These are phyloP conservation scores for Ostrea denselamellosa DNA, from an alignment of 1,140 invertebrate genomes.

Conservation along the genomic window DNA sequence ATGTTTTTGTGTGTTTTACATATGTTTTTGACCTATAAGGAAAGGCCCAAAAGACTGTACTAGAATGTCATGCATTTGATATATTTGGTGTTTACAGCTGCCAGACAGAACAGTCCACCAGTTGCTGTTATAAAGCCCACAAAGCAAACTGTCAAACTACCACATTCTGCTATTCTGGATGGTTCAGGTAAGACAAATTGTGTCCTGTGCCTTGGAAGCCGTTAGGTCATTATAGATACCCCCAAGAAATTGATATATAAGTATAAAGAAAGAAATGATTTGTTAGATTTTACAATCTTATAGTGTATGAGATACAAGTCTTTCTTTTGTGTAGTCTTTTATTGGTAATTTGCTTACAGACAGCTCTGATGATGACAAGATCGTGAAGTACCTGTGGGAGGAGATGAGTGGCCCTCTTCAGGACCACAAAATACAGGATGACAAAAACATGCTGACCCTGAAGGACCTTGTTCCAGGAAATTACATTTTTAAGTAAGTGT, in stretches of 20 bases:
- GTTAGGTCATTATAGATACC: too few species aligned
- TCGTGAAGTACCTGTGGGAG: slow-evolving; percentile 94
- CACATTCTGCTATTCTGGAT: slow-evolving; percentile 94
- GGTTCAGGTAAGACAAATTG: slow-evolving; percentile 82
- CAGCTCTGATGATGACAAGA: slow-evolving; percentile 89
- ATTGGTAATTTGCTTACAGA: too few species aligned
- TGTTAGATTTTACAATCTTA: too few species aligned
- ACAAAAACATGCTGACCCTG: slow-evolving; percentile 90
- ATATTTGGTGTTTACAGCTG: slow-evolving; percentile 81
- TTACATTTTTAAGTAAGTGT: slow-evolving; percentile 90
- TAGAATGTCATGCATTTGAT: too few species aligned
- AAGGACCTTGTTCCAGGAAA: slow-evolving; percentile 91
- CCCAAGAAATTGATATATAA: too few species aligned
- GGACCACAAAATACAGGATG: slow-evolving; percentile 86
- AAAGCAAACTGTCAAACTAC: slow-evolving; percentile 91
- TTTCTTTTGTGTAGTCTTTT: too few species aligned
- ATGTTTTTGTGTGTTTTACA: background rate
- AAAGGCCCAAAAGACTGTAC: too few species aligned
- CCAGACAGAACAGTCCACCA: slow-evolving; percentile 90
- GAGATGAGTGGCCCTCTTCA: slow-evolving; percentile 91
- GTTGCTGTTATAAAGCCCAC: slow-evolving; percentile 91
- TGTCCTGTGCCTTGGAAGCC: too few species aligned
- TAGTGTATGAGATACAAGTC: too few species aligned
- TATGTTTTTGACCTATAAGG: too few species aligned
- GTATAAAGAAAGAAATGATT: too few species aligned